Evolutionary conservation across 2,888 invertebrate species (phyloP).

Genomic region (Thyatira batis): DNA sequence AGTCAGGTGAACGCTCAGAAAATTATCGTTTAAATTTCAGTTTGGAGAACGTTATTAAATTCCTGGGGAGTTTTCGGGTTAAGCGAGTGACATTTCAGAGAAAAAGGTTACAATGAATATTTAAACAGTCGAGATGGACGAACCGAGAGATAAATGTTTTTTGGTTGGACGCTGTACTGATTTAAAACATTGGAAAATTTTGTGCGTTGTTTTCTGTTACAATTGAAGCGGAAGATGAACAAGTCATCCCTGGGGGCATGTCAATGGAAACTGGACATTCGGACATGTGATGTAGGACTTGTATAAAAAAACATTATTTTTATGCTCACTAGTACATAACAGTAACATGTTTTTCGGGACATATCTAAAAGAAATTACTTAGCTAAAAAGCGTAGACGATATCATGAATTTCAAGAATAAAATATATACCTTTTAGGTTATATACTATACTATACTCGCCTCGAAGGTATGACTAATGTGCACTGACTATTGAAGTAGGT

Average conservation of each 20-base stretch:
- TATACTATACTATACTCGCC: no score
- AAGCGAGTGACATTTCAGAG: conserved; percentile 43
- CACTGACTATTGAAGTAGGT: no score
- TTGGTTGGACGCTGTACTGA: conserved; percentile 28
- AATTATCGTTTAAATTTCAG: conserved; percentile 59
- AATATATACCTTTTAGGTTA: no score
- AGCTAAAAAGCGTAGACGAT: no score
- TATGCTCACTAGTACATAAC: no score
- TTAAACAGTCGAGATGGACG: conserved; percentile 33
- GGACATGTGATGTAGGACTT: conserved; percentile 16
- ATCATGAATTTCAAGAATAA: no score
- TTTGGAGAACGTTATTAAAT: conserved; percentile 55
- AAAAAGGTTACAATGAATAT: conserved; percentile 58
- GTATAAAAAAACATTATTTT: conserved; percentile 3
- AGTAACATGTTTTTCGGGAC: no score
- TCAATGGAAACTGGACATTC: conserved; percentile 37
- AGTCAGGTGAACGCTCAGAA: conserved; percentile 47
- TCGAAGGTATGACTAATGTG: no score
- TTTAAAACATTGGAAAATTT: conserved; percentile 31
- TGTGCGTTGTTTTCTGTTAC: conserved; percentile 33
- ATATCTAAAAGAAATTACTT: no score
- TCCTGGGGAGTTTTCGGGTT: conserved; percentile 51
- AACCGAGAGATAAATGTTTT: conserved; percentile 32
- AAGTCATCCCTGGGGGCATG: conserved; percentile 42
- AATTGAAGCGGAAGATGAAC: conserved; percentile 46